Percentiles rank a stretch among this genome's conserved stretches.
Conservation (phyloP, 2,797 vertebrate species). For the Mus spretus region DNA sequence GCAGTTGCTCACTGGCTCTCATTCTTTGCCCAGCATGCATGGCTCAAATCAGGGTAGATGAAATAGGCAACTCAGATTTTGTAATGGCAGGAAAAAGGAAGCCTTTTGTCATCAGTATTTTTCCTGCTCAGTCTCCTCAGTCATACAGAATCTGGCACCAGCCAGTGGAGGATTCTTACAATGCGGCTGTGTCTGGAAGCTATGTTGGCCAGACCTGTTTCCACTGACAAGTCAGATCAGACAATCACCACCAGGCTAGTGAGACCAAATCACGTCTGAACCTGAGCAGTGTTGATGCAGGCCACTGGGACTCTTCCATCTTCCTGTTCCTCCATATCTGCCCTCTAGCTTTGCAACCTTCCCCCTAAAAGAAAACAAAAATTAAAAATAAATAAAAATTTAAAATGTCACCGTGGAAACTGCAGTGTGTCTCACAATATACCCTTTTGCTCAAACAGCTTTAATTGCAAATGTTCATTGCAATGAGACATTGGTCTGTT, state of each 20-base stretch:
- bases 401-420: not conserved
- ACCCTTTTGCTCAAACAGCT: not conserved
- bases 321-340: not conserved
- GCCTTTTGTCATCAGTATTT: not conserved
- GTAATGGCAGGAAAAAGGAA: conserved; percentile 11
- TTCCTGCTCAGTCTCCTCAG: not conserved
- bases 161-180: conserved; percentile 14
- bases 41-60: not conserved
- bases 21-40: conserved; percentile 21
- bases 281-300: not conserved
- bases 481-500: not conserved
- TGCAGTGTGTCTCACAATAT: not conserved
- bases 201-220: not conserved
- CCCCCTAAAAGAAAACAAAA: not conserved
- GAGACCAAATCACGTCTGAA: conserved; percentile 1
- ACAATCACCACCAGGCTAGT: not conserved
- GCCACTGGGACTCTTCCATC: not conserved
- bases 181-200: not conserved
- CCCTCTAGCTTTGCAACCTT: not conserved
- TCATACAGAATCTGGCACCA: not conserved
- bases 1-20: not conserved
- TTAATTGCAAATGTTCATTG: not conserved
- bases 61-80: conserved; percentile 28
- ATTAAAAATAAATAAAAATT: not conserved
- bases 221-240: not conserved